Base-by-base conservation (phyloP, 2,113 vertebrate species). In the Cephalophus harveyi region DNA sequence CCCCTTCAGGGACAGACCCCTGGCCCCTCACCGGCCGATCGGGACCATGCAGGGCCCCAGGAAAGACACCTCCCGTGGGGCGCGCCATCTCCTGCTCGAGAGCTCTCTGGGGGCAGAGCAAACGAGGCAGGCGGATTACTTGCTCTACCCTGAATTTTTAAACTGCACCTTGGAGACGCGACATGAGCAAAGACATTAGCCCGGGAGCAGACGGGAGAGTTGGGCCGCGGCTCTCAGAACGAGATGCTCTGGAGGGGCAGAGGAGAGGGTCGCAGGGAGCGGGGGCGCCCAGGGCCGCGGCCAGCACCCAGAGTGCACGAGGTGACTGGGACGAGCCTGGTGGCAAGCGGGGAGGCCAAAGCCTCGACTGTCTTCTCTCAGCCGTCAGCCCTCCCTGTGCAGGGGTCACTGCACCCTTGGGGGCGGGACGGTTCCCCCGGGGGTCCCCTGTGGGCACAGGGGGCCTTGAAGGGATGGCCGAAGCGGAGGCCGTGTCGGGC, bases 141-240 rank as follows among this genome's bases (percentile, higher is more conserved):
- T 89, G 3, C 3, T 92, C 59, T 64, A 90, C 98, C 96, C 0
- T 21, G n/a, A 94, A 97, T 52, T 92, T 97, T 97, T 98, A 83
- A 97, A 96, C 93, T 14, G 82, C 67, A 25, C 98, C 96, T 98
- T 89, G 0, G n/a, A 96, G 98, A 98, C 82, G 9, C 0, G 0
- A 8, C 0, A 0, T n/a, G 16, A 87, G 90, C 67, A 89, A 81
- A 95, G 62, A 19, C 84, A 64, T 55, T 0, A 98, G 81, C 0
- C 54, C 0, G 8, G 43, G 96, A 91, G 89, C 0, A 0, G 67
- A 2, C 11, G 4, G 76, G 28, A 50, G 59, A 91, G 76, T 3
- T 0, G 0, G 1, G 0, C 52, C 83, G 4, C 0, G 0, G 88
- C 91, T 76, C n/a, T 23, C n/a, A 71, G n/a, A 71, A 23, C 0